These are phyloP conservation scores for Arrhopalites spinosus DNA, from an alignment of 2,888 invertebrate species.

Conservation along the genomic window DNA sequence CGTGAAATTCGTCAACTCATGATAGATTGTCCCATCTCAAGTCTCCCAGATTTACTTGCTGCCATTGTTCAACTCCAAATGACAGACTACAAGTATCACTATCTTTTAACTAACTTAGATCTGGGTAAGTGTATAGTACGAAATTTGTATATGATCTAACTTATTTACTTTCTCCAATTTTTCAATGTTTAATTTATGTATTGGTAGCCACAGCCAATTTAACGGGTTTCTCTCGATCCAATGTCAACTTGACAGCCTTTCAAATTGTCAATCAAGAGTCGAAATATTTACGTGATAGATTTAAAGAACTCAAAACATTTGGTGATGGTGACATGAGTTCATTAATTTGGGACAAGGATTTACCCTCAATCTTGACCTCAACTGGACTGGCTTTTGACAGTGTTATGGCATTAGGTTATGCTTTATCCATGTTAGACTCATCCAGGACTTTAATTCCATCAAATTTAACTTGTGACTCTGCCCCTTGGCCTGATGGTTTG, in stretches of 20 bases:
- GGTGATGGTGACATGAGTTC: slow-evolving; percentile 52
- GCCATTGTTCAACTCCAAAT: slow-evolving; percentile 64
- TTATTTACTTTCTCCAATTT: too few species aligned
- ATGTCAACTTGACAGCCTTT: slow-evolving; percentile 53
- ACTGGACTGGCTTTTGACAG: slow-evolving; percentile 53
- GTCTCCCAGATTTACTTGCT: slow-evolving; percentile 47
- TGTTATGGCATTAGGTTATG: slow-evolving; percentile 51
- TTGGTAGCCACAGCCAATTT: slow-evolving; percentile 50
- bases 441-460: slow-evolving; percentile 71
- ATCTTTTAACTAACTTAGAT: slow-evolving; percentile 73
- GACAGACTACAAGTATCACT: slow-evolving; percentile 85
- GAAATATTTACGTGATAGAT: slow-evolving; percentile 49
- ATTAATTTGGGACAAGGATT: slow-evolving; percentile 49
- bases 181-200: too few species aligned
- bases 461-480: slow-evolving; percentile 82
- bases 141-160: too few species aligned
- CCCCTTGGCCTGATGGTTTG: slow-evolving; percentile 79
- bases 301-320: slow-evolving; percentile 50
- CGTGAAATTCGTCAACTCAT: slow-evolving; percentile 61
- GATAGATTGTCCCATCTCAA: slow-evolving; percentile 60
- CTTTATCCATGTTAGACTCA: slow-evolving; percentile 63
- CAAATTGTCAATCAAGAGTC: slow-evolving; percentile 53
- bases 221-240: slow-evolving; percentile 48
- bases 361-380: slow-evolving; percentile 43
- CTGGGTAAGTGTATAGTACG: too few species aligned